Base-by-base conservation (phyloP, 2,113 vertebrate genomes). In the Mixornis gularis region DNA sequence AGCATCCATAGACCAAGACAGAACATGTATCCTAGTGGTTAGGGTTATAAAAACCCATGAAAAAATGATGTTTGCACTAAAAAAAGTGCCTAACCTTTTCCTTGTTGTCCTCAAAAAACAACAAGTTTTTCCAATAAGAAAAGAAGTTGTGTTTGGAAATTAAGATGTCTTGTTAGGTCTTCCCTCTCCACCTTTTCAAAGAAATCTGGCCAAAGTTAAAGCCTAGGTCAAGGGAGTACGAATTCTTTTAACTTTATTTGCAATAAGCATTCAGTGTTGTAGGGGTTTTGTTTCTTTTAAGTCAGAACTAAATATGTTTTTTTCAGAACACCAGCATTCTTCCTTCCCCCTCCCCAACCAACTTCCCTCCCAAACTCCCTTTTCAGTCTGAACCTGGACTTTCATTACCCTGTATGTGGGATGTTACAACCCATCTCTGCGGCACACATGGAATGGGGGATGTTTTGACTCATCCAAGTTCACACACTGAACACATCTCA, bases 261-360 rank as follows among this genome's bases (percentile, higher is more conserved):
- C 7, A 82, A 41, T 51, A 19, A 58, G 10, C 15, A 69, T 65
- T 81, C 52, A 56, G 27, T 60, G 17, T 55, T 69, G 4, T 19
- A n/a, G 13, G 16, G 10, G 1, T 5, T 21, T 65, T 51, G 2
- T 0, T 38, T 87, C 9, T 74, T 74, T 55, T 13, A 73, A 63
- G 8, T 86, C 52, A 81, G 46, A 86, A 20, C 8, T 79, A 25
- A 44, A 49, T 58, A 6, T 27, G 4, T 49, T 90, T 84, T 38
- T 38, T 38, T 60, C 36, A 40, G 25, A 89, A 69, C 7, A 44
- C 1, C 30, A 65, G 2, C 17, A 49, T 81, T 85, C 41, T 81
- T 76, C 10, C 26, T 85, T 22, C 2, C 6, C 2, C 2, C 9
- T 41, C 9, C 5, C 8, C 22, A 81, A 0, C 4, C 6, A 77